phyloP scores from a whole-genome alignment of 1,140 invertebrate species.

The Hylyphantes graminicola region DNA sequence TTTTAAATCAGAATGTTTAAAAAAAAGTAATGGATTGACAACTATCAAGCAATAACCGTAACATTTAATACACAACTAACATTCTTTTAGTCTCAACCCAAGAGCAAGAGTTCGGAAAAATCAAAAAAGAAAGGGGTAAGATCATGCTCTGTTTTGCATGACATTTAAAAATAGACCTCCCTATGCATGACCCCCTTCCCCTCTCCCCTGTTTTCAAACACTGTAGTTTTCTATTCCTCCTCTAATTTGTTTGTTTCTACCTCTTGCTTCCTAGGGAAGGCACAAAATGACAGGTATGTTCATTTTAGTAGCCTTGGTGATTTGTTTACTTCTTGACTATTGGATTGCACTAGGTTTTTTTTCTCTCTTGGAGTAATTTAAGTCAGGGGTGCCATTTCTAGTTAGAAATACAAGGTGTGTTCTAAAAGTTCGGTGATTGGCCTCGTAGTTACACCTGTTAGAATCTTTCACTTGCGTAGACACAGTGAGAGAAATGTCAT shows the following conservation, averaged over 20 bases:
- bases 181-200: conserved; percentile 15
- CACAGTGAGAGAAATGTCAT: too few relatives aligned
- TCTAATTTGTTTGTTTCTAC: conserved; percentile 57
- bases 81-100: conserved; percentile 52
- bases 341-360: conserved; percentile 13
- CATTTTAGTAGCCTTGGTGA: conserved; percentile 46
- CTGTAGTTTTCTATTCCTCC: conserved; percentile 14
- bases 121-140: conserved; percentile 58
- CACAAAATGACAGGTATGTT: conserved; percentile 61
- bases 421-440: too few relatives aligned
- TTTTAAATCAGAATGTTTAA: background rate
- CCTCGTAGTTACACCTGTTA: too few relatives aligned
- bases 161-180: background rate
- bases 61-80: conserved; percentile 17
- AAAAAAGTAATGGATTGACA: conserved; percentile 8
- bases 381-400: background rate
- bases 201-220: background rate
- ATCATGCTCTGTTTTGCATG: conserved; percentile 8
- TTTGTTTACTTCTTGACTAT: conserved; percentile 19
- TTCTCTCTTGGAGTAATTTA: background rate
- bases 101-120: conserved; percentile 55
- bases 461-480: too few relatives aligned
- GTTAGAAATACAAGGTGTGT: too few relatives aligned
- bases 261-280: conserved; percentile 56
- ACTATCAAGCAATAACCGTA: conserved; percentile 3